Base-by-base conservation (phyloP, 2,888 invertebrate genomes). In the Cosmorhoe ocellata region DNA sequence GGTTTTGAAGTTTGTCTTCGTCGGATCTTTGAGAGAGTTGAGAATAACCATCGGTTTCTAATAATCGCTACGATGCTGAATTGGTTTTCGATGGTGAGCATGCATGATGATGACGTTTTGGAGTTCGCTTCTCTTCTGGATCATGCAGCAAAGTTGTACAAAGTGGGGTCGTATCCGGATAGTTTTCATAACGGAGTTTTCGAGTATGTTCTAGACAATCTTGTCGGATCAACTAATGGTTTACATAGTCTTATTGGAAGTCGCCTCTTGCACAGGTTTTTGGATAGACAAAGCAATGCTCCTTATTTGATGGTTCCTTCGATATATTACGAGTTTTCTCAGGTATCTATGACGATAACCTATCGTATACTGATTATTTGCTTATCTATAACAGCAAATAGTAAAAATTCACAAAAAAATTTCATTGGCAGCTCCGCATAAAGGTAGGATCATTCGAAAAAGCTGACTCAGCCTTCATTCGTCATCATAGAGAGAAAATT, bases 1-100 rank as follows among this genome's bases (percentile, higher is more conserved):
- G 91, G 92, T 1, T 79, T 93, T 5, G 92, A 92, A 64, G 84
- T 91, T 0, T 92, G 92, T 57, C 64, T 93, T 1, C 80, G 89
- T 24, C 81, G 91, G 12, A 84, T 91, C 8, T 87, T 92, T 10
- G 81, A 86, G 38, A 86, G 91, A 56, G 79, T 91, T 9, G 64
- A 79, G 3, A 91, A 91, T 42, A 61, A 74, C 2, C 81, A 91
- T 59, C 71, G 92, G 9, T 64, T 92, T 14, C 67, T 79, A 8
- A 80, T 92, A 37, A 82, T 93, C 12, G 76, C 78, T 4, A 81
- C 78, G 1, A 91, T 92, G 84, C 66, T 92, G 31, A 77, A 85
- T 41, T 92, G 92, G 91, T 82, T 89, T 34, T 74, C 91, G 2
- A 71, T 84, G 36, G 74, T 84, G 0, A 68, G 69, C 5, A 73